Evolutionary conservation across 1,140 invertebrate genomes (phyloP).

Genomic region (Diachasma alloeum): DNA sequence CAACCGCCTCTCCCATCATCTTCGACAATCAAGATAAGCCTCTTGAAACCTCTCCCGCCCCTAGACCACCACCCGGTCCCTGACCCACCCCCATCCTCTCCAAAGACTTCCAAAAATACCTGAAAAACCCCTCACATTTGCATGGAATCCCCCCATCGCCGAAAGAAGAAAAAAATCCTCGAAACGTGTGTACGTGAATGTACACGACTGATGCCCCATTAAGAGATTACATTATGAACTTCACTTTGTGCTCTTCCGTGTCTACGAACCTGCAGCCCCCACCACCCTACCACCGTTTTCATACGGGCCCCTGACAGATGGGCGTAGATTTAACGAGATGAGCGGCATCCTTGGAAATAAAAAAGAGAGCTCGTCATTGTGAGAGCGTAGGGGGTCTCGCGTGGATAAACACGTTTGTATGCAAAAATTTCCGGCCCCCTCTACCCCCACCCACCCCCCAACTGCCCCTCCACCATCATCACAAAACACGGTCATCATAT

Average conservation of each 20-base stretch:
- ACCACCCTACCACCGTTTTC: neutral
- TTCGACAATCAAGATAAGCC: neutral
- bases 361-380: slow-evolving; percentile 32
- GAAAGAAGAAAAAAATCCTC: neutral
- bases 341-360: slow-evolving; percentile 28
- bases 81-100: neutral
- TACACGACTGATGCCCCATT: slow-evolving; percentile 39
- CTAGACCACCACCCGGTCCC: neutral
- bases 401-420: slow-evolving; percentile 30
- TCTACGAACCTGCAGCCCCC: neutral
- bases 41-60: neutral
- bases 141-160: neutral
- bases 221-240: slow-evolving; percentile 49
- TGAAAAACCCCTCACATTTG: neutral
- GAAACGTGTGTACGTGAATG: neutral
- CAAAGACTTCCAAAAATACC: neutral
- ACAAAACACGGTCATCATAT: slow-evolving; percentile 35
- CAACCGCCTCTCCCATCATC: neutral
- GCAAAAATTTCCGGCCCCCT: slow-evolving; percentile 10
- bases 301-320: slow-evolving; percentile 15
- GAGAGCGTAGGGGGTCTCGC: slow-evolving; percentile 22
- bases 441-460: neutral
- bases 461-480: neutral
- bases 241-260: slow-evolving; percentile 34
- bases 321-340: slow-evolving; percentile 22